These are phyloP conservation scores for Nycticebus coucang DNA, from an alignment of 2,113 vertebrate genomes.

Conservation along the genomic window DNA sequence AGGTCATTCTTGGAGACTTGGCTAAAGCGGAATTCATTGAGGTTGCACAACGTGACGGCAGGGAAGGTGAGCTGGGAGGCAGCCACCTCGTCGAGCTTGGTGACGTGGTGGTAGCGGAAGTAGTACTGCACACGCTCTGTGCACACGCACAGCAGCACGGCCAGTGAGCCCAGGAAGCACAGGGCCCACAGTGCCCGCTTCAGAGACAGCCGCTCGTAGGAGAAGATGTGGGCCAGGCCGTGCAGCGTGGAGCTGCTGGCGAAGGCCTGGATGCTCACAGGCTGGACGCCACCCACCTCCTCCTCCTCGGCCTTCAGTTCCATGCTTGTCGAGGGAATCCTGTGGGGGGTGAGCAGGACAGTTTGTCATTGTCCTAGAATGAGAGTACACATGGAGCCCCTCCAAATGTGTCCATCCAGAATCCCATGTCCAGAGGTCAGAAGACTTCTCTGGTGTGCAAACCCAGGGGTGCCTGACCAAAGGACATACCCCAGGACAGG, in stretches of 20 bases:
- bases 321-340: conserved; percentile 87
- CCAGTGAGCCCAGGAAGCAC: conserved; percentile 95
- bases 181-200: conserved; percentile 96
- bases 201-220: conserved; percentile 94
- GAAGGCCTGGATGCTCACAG: conserved; percentile 95
- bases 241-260: conserved; percentile 98
- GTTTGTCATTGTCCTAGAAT: conserved; percentile 64
- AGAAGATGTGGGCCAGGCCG: conserved; percentile 99
- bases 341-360: background rate
- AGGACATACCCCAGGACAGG: background rate
- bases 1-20: conserved; percentile 98
- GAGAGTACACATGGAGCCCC: background rate
- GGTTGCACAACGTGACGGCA: conserved; percentile 98
- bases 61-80: conserved; percentile 93
- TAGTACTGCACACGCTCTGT: conserved; percentile 97
- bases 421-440: conserved; percentile 44
- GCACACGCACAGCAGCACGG: conserved; percentile 93
- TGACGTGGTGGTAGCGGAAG: conserved; percentile 98
- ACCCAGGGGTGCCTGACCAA: background rate
- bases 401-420: background rate
- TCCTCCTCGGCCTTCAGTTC: conserved; percentile 95
- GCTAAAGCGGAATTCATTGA: conserved; percentile 98
- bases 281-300: conserved; percentile 92
- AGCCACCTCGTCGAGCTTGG: conserved; percentile 97
- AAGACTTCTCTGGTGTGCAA: background rate